Conservation (phyloP, 2,797 vertebrate genomes). For the Carcharodon carcharias region DNA sequence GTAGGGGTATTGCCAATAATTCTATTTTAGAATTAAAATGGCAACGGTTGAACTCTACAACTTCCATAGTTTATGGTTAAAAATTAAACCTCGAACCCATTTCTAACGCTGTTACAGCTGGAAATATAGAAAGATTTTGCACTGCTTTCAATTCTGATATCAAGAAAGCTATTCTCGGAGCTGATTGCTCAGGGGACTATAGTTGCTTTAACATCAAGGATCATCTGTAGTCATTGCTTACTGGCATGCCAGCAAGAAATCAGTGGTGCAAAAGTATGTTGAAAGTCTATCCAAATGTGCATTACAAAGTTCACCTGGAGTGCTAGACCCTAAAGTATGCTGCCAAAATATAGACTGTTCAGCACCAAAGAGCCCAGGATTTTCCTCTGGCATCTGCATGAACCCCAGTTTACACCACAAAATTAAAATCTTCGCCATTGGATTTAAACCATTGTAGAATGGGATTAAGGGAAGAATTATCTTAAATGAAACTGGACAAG, state of each 20-base stretch:
- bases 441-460: not conserved
- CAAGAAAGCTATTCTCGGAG: not conserved
- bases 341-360: not conserved
- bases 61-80: not conserved
- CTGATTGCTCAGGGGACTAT: not conserved
- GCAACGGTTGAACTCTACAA: too few species aligned
- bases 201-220: not conserved
- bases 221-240: not conserved
- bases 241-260: conserved; percentile 5
- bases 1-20: not conserved
- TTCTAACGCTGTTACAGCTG: not conserved
- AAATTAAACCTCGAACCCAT: not conserved
- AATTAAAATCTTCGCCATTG: not conserved
- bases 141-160: not conserved
- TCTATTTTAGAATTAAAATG: not conserved
- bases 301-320: not conserved
- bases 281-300: not conserved
- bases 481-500: not conserved
- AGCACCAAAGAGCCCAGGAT: not conserved
- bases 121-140: not conserved
- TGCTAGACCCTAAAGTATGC: not conserved
- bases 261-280: not conserved
- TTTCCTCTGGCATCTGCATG: not conserved
- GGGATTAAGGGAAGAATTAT: not conserved
- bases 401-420: not conserved